Evolutionary conservation across 2,888 invertebrate species (phyloP).

Genomic region (Stomorhina lunata): DNA sequence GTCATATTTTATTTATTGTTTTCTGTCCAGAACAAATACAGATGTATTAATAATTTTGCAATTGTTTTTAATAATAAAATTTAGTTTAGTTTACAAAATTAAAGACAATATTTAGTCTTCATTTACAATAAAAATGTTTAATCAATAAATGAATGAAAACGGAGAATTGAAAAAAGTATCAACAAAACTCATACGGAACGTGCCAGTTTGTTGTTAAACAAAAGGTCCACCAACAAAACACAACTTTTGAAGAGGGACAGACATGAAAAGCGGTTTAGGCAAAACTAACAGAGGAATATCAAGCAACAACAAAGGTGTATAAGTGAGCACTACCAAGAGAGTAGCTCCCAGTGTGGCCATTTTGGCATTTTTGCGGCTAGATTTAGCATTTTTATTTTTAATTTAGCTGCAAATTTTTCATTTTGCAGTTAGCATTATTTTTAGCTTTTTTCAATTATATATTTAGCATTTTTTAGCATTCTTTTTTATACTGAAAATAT

Average conservation of each 20-base stretch:
- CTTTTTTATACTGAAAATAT: too few relatives aligned
- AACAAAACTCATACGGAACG: background rate
- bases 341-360: too few relatives aligned
- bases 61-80: background rate
- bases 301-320: conserved; percentile 31
- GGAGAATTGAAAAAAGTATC: background rate
- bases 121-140: background rate
- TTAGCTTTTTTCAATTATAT: too few relatives aligned
- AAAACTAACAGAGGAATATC: background rate
- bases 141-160: background rate
- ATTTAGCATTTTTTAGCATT: too few relatives aligned
- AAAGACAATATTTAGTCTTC: background rate
- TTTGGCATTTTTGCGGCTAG: too few relatives aligned
- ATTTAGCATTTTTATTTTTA: too few relatives aligned
- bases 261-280: background rate
- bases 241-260: background rate
- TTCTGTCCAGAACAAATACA: conserved; percentile 7
- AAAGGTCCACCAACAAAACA: background rate
- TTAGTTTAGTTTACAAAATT: background rate
- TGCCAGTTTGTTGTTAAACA: background rate
- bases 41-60: conserved; percentile 7
- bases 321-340: conserved; percentile 51
- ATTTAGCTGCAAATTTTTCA: too few relatives aligned
- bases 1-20: background rate
- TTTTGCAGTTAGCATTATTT: too few relatives aligned